Percentiles rank a stretch among this genome's conserved stretches.
Conservation (phyloP, 2,113 vertebrate genomes). For the Microcebus murinus region DNA sequence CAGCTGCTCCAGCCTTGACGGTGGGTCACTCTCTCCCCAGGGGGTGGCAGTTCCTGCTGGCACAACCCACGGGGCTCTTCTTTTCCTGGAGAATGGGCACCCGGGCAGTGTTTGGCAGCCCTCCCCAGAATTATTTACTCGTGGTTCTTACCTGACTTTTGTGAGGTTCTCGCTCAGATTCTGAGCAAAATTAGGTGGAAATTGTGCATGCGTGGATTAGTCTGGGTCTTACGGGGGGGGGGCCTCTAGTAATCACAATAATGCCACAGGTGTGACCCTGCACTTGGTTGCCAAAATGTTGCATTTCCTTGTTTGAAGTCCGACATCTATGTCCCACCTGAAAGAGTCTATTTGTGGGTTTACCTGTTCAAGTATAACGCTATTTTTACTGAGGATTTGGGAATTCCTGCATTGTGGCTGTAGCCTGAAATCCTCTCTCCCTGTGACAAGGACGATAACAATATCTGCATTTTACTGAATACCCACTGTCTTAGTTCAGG, state of each 20-base stretch:
- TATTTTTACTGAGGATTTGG: not conserved
- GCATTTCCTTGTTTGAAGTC: not conserved
- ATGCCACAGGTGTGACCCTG: too few relatives aligned
- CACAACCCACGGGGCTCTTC: not conserved
- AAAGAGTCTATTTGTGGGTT: not conserved
- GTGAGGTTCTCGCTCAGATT: not conserved
- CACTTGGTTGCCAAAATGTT: not conserved
- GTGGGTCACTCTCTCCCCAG: not conserved
- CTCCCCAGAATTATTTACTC: not conserved
- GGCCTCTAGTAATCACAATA: not conserved
- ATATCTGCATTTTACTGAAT: not conserved
- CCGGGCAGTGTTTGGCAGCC: too few relatives aligned
- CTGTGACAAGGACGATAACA: not conserved
- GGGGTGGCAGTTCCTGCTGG: rapidly evolving
- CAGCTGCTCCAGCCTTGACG: not conserved
- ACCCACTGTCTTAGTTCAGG: not conserved
- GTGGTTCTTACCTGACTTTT: not conserved
- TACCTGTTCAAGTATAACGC: not conserved
- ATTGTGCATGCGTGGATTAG: not conserved
- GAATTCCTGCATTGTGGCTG: not conserved
- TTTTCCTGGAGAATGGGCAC: not conserved
- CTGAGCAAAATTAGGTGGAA: not conserved
- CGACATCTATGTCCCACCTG: not conserved
- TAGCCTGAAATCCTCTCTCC: not conserved
- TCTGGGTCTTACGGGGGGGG: not conserved